Percentiles rank a stretch among this genome's conserved stretches.
phyloP scores from a whole-genome alignment of 2,888 invertebrate species.

The Trachelus troglodyta region DNA sequence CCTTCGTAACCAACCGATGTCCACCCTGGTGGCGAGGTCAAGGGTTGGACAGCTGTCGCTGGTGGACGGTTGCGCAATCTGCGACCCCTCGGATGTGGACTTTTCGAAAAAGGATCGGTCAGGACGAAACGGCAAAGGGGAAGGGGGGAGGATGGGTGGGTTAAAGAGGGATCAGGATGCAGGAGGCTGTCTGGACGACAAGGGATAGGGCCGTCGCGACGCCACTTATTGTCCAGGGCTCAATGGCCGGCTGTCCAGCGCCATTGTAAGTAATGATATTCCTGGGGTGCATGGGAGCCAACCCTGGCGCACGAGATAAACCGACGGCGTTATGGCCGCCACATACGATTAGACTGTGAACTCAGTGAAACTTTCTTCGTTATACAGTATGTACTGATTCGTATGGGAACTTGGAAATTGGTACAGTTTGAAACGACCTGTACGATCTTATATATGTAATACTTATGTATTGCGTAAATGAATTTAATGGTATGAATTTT shows the following conservation, averaged over 20 bases:
- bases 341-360: background rate
- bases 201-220: constrained; percentile 22
- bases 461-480: no score
- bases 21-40: constrained; percentile 47
- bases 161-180: constrained; percentile 2
- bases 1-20: constrained; percentile 8
- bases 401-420: background rate
- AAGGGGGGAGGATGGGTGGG: background rate
- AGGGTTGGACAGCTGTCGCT: constrained; percentile 65
- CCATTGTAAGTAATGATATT: constrained; percentile 44
- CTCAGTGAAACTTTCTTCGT: background rate
- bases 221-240: constrained; percentile 43
- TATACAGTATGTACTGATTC: background rate
- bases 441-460: no score
- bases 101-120: no score
- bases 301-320: constrained; percentile 2
- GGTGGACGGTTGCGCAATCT: constrained; percentile 63
- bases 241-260: constrained; percentile 50
- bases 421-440: no score
- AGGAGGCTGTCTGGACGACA: constrained; percentile 1
- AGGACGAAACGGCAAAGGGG: background rate
- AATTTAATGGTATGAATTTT: no score
- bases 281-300: constrained; percentile 9
- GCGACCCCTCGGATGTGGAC: constrained; percentile 24
- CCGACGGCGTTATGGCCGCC: background rate